Percentiles rank a stretch among this genome's conserved stretches.
These are phyloP conservation scores for Strongylocentrotus purpuratus DNA, from an alignment of 35 echinoderm and acorn worm species.

Conservation along the genomic window DNA sequence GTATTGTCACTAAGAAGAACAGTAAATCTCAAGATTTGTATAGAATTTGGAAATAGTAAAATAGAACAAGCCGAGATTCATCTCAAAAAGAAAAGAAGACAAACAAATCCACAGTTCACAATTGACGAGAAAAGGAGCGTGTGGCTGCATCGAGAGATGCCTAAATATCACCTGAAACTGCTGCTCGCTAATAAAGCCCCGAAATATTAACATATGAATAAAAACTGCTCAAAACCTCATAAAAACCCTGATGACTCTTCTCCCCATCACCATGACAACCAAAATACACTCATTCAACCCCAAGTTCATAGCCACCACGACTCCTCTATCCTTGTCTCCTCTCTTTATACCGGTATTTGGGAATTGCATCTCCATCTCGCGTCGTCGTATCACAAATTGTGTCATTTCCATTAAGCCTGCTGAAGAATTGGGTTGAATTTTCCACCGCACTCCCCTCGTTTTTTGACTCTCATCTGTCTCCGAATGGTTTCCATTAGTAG, in stretches of 20 bases:
- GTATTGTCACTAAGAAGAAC: not conserved
- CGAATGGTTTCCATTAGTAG: constrained; percentile 2
- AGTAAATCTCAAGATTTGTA: not conserved
- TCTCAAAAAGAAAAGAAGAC: not conserved
- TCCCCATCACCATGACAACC: not conserved
- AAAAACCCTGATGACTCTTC: not conserved
- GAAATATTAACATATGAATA: constrained; percentile 1
- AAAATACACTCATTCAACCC: not conserved
- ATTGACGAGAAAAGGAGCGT: not conserved
- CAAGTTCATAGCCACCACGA: not conserved
- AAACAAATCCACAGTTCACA: not conserved
- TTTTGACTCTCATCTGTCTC: not conserved
- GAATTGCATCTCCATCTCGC: not conserved
- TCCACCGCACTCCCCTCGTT: not conserved
- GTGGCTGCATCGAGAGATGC: not conserved
- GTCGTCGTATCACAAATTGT: not conserved
- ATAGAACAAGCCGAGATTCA: not conserved
- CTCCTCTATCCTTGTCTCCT: not conserved
- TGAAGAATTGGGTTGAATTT: constrained; percentile 11
- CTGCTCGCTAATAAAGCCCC: not conserved
- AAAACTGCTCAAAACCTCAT: not conserved
- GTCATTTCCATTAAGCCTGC: not conserved
- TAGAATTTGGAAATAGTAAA: not conserved
- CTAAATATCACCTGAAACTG: too few relatives aligned
- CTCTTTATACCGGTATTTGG: not conserved